These are phyloP conservation scores for Craseonycteris thonglongyai DNA, from an alignment of 2,113 vertebrate species.

Conservation along the genomic window DNA sequence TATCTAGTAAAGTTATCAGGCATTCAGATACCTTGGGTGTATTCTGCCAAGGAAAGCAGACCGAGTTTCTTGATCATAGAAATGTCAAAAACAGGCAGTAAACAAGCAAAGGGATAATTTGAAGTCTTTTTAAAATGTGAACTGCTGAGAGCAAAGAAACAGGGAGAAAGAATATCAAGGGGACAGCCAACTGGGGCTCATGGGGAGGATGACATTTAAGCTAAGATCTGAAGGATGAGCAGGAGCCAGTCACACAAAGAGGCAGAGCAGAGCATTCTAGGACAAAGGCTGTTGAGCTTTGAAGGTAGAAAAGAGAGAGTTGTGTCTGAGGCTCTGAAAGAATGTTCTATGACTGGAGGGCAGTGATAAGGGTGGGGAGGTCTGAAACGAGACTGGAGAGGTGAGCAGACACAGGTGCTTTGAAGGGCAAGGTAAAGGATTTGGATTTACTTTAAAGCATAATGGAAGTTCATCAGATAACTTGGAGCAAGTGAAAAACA, in stretches of 20 bases:
- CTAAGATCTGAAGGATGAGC: slow-evolving; percentile 24
- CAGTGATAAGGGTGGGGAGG: slow-evolving; percentile 32
- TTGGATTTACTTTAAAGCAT: slow-evolving; percentile 10
- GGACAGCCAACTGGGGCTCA: not conserved
- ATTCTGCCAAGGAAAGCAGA: not conserved
- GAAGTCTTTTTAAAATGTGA: not conserved
- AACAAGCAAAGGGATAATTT: not conserved
- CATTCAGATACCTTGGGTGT: not conserved
- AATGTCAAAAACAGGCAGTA: not conserved
- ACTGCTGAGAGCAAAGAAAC: not conserved
- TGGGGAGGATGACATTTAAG: slow-evolving; percentile 30
- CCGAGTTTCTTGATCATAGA: not conserved
- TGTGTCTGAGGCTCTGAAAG: not conserved
- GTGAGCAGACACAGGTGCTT: not conserved
- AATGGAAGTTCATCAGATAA: not conserved
- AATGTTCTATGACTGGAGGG: not conserved
- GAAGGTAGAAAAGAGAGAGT: not conserved
- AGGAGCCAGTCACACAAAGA: not conserved
- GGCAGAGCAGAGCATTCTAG: not conserved
- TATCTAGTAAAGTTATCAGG: not conserved
- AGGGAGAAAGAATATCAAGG: not conserved
- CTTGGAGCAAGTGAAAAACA: not conserved
- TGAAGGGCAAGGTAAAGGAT: not conserved
- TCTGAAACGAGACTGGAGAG: not conserved
- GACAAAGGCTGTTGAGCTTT: not conserved